phyloP scores from a whole-genome alignment of 2,797 vertebrate genomes.

The Zalophus californianus region DNA sequence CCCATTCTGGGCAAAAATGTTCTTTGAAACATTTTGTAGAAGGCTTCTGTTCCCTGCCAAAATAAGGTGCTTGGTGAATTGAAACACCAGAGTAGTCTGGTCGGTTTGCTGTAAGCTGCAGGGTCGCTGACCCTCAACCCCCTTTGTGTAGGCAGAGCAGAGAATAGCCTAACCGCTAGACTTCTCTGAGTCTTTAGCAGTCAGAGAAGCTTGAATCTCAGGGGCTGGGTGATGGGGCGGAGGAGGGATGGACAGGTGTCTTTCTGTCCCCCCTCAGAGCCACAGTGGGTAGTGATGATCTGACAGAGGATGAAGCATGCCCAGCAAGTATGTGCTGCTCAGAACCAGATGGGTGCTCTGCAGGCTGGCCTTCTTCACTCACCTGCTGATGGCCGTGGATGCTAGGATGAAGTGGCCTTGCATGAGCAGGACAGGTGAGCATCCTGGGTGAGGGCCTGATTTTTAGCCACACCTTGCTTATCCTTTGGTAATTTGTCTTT shows the following conservation, averaged over 20 bases:
- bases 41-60: neutral
- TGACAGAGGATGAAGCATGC: neutral
- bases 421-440: accelerated
- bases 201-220: neutral
- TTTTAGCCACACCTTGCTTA: neutral
- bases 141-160: neutral
- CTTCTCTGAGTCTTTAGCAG: neutral
- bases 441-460: neutral
- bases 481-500: neutral
- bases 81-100: neutral
- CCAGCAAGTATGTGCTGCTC: neutral
- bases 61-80: neutral
- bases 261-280: neutral
- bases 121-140: neutral
- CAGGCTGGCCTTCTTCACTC: no score
- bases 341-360: neutral
- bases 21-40: neutral
- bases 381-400: neutral
- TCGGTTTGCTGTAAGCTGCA: neutral
- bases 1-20: neutral
- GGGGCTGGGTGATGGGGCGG: neutral
- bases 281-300: no score
- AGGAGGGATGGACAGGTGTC: neutral
- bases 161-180: no score
- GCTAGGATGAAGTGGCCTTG: neutral